Percentiles rank a stretch among this genome's conserved stretches.
These are phyloP conservation scores for Cataglyphis altisquamis DNA, from an alignment of 2,888 invertebrate genomes.

Conservation along the genomic window DNA sequence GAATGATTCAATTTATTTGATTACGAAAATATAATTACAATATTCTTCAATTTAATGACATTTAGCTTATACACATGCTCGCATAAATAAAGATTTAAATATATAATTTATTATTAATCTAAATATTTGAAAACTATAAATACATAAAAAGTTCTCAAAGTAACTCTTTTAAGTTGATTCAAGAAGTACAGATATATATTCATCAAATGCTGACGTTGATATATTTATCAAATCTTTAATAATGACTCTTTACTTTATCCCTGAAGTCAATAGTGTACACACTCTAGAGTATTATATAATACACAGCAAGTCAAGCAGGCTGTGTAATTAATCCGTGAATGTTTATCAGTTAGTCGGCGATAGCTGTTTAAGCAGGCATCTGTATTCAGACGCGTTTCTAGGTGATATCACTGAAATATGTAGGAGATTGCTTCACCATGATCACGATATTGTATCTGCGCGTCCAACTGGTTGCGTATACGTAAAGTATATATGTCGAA, in stretches of 20 bases:
- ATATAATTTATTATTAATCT: not conserved
- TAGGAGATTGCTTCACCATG: constrained; percentile 26
- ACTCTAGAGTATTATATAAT: constrained; percentile 21
- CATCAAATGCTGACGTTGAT: not conserved
- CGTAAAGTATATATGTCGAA: constrained; percentile 24
- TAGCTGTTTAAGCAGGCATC: constrained; percentile 45
- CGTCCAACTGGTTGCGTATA: constrained; percentile 26
- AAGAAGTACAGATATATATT: not conserved
- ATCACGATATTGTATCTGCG: constrained; percentile 12
- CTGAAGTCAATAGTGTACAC: not conserved
- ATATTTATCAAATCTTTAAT: not conserved
- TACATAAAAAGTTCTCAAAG: not conserved
- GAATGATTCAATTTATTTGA: not conserved
- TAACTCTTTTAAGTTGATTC: not conserved
- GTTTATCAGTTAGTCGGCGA: constrained; percentile 48
- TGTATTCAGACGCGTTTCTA: constrained; percentile 42
- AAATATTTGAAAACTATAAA: not conserved
- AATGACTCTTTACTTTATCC: constrained; percentile 6
- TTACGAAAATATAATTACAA: not conserved
- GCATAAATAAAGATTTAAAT: not conserved
- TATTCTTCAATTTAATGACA: not conserved
- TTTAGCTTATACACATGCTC: not conserved
- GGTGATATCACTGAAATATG: constrained; percentile 37
- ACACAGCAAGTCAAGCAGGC: not conserved
- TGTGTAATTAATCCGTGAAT: constrained; percentile 49